Conservation (phyloP, 2,888 invertebrate species). For the Prosapia bicincta region DNA sequence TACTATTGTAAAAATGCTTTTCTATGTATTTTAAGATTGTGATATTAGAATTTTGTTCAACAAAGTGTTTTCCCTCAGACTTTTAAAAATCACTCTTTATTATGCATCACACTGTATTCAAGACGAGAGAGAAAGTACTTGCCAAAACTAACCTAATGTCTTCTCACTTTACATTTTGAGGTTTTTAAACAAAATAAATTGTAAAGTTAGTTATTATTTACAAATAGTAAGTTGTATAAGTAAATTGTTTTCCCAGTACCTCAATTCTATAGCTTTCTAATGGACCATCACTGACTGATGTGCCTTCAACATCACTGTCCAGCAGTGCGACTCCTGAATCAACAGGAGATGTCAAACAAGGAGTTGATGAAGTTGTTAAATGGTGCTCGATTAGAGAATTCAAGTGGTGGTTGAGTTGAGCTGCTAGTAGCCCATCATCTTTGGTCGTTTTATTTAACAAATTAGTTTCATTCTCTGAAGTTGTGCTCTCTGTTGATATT, state of each 20-base stretch:
- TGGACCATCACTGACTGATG: conserved; percentile 4
- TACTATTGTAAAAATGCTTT: too few relatives aligned
- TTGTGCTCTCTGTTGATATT: neutral
- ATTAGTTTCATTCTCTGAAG: neutral
- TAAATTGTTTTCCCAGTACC: conserved; percentile 5
- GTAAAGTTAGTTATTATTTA: too few relatives aligned
- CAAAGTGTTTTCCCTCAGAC: too few relatives aligned
- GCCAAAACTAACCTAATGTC: too few relatives aligned
- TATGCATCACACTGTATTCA: too few relatives aligned
- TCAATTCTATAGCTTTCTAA: conserved; percentile 9
- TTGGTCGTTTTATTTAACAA: neutral
- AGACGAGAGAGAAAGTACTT: too few relatives aligned
- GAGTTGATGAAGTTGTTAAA: neutral
- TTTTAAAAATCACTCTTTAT: too few relatives aligned
- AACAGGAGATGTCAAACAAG: conserved; percentile 22
- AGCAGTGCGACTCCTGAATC: conserved; percentile 25
- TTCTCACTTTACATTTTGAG: too few relatives aligned
- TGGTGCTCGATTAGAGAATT: neutral
- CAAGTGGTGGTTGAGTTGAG: neutral
- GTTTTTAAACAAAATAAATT: too few relatives aligned
- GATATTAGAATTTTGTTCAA: too few relatives aligned
- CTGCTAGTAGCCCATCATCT: neutral
- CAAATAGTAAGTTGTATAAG: neutral
- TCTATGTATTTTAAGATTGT: too few relatives aligned
- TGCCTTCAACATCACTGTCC: conserved; percentile 17